Conservation (phyloP, 2,113 vertebrate genomes). For the Copsychus sechellarum region DNA sequence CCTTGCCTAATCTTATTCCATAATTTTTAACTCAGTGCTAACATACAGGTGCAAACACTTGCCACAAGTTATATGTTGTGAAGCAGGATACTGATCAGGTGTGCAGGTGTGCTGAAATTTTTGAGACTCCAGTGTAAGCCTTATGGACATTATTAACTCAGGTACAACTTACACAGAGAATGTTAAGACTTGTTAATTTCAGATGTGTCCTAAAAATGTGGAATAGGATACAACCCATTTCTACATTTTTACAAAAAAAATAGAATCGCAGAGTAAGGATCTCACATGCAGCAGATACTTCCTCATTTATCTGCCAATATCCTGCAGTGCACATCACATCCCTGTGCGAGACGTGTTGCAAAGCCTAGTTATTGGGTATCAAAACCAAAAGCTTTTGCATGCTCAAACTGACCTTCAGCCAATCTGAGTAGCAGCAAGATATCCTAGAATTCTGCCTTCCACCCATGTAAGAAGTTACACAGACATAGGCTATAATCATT, state of each 20-base stretch:
- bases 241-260: neutral
- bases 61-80: fast-evolving
- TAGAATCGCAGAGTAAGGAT: neutral
- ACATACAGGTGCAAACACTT: neutral
- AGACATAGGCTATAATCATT: fast-evolving
- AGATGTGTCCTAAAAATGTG: neutral
- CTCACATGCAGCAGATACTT: neutral
- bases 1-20: neutral
- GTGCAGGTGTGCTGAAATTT: neutral
- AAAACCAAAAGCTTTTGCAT: neutral
- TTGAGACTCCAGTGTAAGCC: neutral
- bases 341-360: neutral
- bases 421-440: neutral
- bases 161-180: neutral
- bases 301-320: neutral
- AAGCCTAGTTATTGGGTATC: neutral
- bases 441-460: neutral
- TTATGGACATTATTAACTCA: neutral
- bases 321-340: neutral
- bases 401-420: neutral
- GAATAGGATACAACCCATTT: neutral
- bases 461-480: neutral
- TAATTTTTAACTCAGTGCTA: neutral
- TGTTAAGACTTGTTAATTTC: neutral
- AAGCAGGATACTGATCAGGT: neutral